Conservation (phyloP, 2,113 vertebrate species). For the Phaethon lepturus region DNA sequence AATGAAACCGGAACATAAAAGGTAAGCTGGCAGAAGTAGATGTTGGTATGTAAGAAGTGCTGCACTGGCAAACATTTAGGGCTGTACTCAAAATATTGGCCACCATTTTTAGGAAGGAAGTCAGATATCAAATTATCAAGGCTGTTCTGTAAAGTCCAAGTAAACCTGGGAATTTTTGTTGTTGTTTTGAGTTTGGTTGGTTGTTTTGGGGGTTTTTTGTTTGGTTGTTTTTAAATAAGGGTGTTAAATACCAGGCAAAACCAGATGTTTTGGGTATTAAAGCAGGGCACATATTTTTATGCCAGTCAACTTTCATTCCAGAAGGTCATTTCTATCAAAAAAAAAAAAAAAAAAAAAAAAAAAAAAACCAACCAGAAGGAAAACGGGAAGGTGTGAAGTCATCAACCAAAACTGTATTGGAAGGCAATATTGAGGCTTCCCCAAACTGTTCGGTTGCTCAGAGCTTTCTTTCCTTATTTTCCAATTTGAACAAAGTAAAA, state of each 20-base stretch:
- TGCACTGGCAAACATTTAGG: not conserved
- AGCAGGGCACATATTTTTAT: not conserved
- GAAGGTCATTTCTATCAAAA: not conserved
- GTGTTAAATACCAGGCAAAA: not conserved
- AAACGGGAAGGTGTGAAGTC: not conserved
- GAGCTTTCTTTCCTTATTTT: not conserved
- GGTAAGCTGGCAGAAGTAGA: not conserved
- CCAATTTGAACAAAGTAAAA: not conserved
- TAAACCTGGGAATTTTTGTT: not conserved
- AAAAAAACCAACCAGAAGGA: not conserved
- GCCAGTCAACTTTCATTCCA: not conserved
- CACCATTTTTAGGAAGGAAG: not conserved
- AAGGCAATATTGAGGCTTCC: not conserved
- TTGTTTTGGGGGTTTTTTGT: too few relatives aligned
- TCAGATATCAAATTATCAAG: not conserved
- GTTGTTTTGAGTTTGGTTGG: too few relatives aligned
- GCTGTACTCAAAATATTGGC: not conserved
- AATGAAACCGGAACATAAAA: not conserved
- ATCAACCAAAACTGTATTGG: not conserved
- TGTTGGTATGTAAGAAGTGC: not conserved
- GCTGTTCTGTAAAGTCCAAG: not conserved
- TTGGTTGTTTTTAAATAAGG: not conserved
- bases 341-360: not conserved
- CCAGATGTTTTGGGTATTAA: not conserved
- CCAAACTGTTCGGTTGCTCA: not conserved